These are phyloP conservation scores for Sialia sialis DNA, from an alignment of 2,113 vertebrate genomes.

Conservation along the genomic window DNA sequence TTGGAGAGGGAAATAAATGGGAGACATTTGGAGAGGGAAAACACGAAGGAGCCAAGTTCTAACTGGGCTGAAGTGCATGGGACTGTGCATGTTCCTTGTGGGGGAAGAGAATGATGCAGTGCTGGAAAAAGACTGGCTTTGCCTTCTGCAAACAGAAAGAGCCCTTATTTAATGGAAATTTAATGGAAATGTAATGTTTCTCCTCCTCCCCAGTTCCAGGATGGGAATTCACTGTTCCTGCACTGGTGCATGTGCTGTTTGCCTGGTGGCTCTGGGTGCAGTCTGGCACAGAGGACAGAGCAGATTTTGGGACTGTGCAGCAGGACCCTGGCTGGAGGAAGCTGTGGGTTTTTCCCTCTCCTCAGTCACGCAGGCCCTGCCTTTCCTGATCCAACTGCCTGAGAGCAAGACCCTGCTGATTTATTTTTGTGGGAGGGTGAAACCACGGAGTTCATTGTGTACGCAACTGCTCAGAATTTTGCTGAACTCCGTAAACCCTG, in stretches of 20 bases:
- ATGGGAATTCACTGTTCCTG: background rate
- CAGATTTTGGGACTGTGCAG: background rate
- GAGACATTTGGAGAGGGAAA: constrained; percentile 17
- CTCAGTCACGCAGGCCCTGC: background rate
- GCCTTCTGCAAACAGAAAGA: background rate
- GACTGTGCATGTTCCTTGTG: background rate
- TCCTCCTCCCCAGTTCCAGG: background rate
- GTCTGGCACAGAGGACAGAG: background rate
- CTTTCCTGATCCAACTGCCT: background rate
- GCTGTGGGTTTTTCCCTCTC: background rate
- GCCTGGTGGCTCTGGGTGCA: background rate
- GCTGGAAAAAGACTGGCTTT: background rate
- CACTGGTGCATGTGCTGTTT: background rate
- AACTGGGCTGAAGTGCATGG: constrained; percentile 22
- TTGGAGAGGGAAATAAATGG: too few species aligned
- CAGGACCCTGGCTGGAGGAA: background rate
- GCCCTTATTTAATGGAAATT: background rate
- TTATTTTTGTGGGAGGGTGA: background rate
- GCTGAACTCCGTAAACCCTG: constrained; percentile 18
- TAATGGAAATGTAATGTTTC: background rate
- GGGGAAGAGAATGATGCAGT: background rate
- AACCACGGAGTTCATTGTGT: background rate
- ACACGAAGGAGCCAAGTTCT: background rate
- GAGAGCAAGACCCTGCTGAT: background rate
- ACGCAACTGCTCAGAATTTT: background rate